Conservation (phyloP, 2,888 invertebrate genomes). For the Lycaena phlaeas region DNA sequence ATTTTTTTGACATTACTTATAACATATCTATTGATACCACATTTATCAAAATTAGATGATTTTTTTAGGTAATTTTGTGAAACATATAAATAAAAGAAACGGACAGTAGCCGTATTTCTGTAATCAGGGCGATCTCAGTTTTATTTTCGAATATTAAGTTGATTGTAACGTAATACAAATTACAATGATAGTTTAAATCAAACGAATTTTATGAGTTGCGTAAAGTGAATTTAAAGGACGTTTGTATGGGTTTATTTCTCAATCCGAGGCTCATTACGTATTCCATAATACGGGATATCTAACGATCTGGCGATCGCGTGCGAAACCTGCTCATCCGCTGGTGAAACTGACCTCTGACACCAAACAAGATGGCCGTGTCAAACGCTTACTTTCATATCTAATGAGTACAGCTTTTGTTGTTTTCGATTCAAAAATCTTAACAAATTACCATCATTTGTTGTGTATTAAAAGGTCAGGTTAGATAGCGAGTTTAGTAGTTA, state of each 20-base stretch:
- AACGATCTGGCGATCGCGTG: slow-evolving; percentile 21
- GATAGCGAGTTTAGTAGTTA: background rate
- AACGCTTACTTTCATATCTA: slow-evolving; percentile 2
- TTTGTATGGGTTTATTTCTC: slow-evolving; percentile 13
- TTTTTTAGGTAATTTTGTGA: no score
- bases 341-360: slow-evolving; percentile 64
- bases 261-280: slow-evolving; percentile 17
- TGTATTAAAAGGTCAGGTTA: background rate
- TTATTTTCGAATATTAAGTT: no score
- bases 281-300: slow-evolving; percentile 20
- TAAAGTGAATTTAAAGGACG: slow-evolving; percentile 15
- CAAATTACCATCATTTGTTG: slow-evolving; percentile 8
- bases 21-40: no score
- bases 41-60: no score
- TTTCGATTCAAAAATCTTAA: background rate
- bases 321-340: slow-evolving; percentile 40
- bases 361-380: slow-evolving; percentile 52
- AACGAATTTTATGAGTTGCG: background rate
- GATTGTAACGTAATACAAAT: no score
- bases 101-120: no score
- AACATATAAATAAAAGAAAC: no score
- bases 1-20: no score
- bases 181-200: slow-evolving; percentile 3
- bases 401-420: background rate
- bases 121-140: no score